These are phyloP conservation scores for Clivina fossor DNA, from an alignment of 2,888 invertebrate species.

Conservation along the genomic window DNA sequence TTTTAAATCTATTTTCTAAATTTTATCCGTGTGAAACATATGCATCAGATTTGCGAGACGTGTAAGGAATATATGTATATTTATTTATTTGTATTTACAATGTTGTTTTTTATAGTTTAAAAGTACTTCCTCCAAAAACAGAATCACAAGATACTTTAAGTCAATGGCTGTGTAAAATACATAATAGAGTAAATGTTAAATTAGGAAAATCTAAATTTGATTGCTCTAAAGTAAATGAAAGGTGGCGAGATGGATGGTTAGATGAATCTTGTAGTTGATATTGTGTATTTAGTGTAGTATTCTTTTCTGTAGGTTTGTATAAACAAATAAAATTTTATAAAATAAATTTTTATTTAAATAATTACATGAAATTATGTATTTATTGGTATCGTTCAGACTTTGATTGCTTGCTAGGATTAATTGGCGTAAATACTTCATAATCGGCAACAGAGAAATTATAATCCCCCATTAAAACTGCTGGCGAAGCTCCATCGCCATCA, in stretches of 20 bases:
- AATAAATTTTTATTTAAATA: too few species aligned
- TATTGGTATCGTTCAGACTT: constrained; percentile 52
- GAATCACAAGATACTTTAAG: constrained; percentile 67
- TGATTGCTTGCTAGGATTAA: constrained; percentile 45
- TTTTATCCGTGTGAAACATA: constrained; percentile 93
- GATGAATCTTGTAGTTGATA: constrained; percentile 88
- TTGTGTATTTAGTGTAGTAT: too few species aligned
- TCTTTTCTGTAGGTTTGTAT: too few species aligned
- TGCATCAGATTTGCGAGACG: constrained; percentile 81
- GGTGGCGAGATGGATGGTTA: constrained; percentile 94
- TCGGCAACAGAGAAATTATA: constrained; percentile 88
- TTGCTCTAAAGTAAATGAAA: constrained; percentile 83
- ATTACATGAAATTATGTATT: constrained; percentile 16
- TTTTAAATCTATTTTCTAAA: constrained; percentile 80
- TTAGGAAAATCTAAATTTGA: constrained; percentile 89
- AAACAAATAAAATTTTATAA: too few species aligned
- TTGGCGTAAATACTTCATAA: constrained; percentile 85
- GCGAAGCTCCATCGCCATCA: constrained; percentile 70
- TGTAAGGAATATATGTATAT: constrained; percentile 62
- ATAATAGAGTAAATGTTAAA: constrained; percentile 89
- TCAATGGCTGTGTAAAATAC: constrained; percentile 89
- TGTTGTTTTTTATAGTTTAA: constrained; percentile 64
- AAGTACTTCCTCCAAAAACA: constrained; percentile 69
- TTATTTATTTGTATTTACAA: constrained; percentile 12
- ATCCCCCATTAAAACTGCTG: constrained; percentile 73